Evolutionary conservation across 2,888 invertebrate genomes (phyloP), one percentile per base, ranked within the genome.

Genomic region (Sussaba pulchella): DNA sequence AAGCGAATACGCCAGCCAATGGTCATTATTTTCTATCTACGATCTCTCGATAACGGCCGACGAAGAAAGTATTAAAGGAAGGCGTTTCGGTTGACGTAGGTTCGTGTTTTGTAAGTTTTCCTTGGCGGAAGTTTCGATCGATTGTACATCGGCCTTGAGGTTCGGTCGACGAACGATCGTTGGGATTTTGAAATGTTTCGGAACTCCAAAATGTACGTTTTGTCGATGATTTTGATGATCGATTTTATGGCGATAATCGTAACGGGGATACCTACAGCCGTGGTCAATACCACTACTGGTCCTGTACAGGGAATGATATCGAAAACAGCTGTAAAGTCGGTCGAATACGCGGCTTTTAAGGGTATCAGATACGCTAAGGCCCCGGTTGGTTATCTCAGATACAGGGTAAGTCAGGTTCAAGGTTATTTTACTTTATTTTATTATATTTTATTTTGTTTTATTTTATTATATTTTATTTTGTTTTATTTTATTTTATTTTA

Each of bases 281-380:
- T 67, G 19, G 52, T 67, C n/a, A 36, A 36, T 6, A 67, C 73
- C 6, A 64, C 73, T 1, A 26, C 63, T 4, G 73, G 73, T 17
- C 73, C 73, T 26, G 63, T 73, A 9, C 73, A 41, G 41, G 73
- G 73, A 17, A n/a, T 19, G 52, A 64, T 73, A n/a, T 50, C 64
- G 5, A 26, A 36, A 6, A 73, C 41, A 3, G 26, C 31, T 19
- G 14, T 10, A 31, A 43, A 24, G 21, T 73, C 64, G 0, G 17
- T 41, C 21, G 4, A 31, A 45, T 70, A 70, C 31, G 45, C 70
- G 54, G 57, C 67, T 31, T 75, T 75, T 36, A 57, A 67, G n/a
- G 57, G 67, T 45, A 70, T 70, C 26, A 43, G 59, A 59, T 70
- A 8, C n/a, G 70, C 36, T 10, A 31, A 70, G 45, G 45, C 57